A percentile compares a stretch with the other conserved stretches of the same genome.
Evolutionary conservation across 2,797 vertebrate species (phyloP).

Genomic region (Cercopithecus neglectus): DNA sequence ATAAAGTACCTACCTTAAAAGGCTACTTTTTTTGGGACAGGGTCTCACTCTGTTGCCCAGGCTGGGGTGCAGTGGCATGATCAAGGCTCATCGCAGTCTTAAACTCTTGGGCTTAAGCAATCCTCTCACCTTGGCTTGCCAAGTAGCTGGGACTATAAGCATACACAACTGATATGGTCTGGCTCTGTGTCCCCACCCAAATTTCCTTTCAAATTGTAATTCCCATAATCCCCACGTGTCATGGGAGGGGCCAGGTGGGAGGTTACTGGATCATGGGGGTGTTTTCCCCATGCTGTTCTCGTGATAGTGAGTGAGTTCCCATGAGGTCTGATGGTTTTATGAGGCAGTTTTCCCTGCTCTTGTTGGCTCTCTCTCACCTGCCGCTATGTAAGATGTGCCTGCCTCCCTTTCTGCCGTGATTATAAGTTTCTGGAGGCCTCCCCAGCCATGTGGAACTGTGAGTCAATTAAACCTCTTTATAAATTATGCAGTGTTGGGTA

Average conservation of each 20-base stretch:
- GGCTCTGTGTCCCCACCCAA: neutral
- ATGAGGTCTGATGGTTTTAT: neutral
- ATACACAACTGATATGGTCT: neutral
- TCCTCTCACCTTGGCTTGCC: neutral
- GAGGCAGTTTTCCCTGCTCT: neutral
- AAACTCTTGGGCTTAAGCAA: neutral
- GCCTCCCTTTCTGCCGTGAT: neutral
- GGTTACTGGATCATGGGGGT: neutral
- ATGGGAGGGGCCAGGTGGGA: neutral
- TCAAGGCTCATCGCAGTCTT: neutral
- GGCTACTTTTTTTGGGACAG: neutral
- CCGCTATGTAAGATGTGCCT: neutral
- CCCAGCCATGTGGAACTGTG: neutral
- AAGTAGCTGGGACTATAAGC: neutral
- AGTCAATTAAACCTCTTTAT: neutral
- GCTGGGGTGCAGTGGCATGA: neutral
- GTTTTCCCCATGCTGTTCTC: neutral
- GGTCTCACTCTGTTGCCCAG: neutral
- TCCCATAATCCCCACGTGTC: neutral
- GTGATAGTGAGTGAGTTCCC: neutral
- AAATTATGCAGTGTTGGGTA: neutral
- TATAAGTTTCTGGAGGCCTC: neutral
- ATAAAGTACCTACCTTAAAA: neutral
- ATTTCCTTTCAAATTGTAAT: neutral
- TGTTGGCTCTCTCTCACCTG: neutral